A percentile compares a stretch with the other conserved stretches of the same genome.
Conservation (phyloP, 2,888 invertebrate species). For the Brachyopa scutellaris region DNA sequence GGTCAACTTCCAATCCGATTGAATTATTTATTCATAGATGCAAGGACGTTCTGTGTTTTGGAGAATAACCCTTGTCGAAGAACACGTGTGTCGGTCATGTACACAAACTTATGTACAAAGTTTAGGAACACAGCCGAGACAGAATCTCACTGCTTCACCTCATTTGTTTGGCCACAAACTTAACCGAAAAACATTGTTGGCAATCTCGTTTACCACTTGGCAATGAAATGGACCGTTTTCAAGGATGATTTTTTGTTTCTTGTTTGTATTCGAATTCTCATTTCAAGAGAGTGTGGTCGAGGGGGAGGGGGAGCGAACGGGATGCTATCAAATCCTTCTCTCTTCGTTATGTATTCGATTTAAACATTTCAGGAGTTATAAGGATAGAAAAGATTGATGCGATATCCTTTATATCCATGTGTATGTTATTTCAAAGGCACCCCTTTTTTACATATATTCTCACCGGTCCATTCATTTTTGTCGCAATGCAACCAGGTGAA, state of each 20-base stretch:
- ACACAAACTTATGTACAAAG: too few species aligned
- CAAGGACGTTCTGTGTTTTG: not conserved
- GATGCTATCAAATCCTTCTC: too few species aligned
- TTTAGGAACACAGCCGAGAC: not conserved
- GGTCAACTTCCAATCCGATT: not conserved
- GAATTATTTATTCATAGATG: slow-evolving; percentile 9
- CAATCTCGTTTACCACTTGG: slow-evolving; percentile 34
- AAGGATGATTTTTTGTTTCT: too few species aligned
- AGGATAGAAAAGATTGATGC: too few species aligned
- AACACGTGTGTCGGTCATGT: not conserved
- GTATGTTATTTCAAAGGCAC: too few species aligned
- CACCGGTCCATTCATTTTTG: slow-evolving; percentile 1
- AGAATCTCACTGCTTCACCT: not conserved
- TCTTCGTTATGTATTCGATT: too few species aligned
- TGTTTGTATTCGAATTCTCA: too few species aligned
- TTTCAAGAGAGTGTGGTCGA: too few species aligned
- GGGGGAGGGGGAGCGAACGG: too few species aligned
- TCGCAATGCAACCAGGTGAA: not conserved
- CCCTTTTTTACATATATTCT: too few species aligned
- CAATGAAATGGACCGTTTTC: slow-evolving; percentile 39
- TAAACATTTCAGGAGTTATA: too few species aligned
- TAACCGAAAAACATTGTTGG: slow-evolving; percentile 16
- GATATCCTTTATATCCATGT: too few species aligned
- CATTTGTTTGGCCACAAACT: slow-evolving; percentile 27
- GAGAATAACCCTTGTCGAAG: not conserved